Conservation (phyloP, 2,797 vertebrate genomes). For the Enteromius treurensis region DNA sequence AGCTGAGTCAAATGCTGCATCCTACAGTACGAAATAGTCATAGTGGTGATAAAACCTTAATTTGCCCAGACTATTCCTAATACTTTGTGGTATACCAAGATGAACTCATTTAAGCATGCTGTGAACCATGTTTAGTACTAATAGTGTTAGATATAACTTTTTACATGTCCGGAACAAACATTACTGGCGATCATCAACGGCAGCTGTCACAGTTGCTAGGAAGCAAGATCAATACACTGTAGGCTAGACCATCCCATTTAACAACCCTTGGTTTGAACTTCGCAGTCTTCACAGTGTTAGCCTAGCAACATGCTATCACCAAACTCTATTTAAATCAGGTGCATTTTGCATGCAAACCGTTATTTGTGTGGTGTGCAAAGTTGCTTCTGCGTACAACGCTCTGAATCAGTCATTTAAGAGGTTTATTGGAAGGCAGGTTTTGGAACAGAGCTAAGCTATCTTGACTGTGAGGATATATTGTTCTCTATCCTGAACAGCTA, state of each 20-base stretch:
- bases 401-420: not conserved
- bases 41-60: not conserved
- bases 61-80: not conserved
- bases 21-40: too few relatives aligned
- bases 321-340: not conserved
- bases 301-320: not conserved
- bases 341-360: not conserved
- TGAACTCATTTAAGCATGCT: too few relatives aligned
- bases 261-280: too few relatives aligned
- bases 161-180: too few relatives aligned
- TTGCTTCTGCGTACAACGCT: not conserved
- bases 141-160: too few relatives aligned
- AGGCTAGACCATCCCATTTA: too few relatives aligned
- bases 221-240: too few relatives aligned
- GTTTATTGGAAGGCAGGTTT: not conserved
- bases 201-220: not conserved
- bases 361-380: not conserved
- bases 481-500: not conserved
- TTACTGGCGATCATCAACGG: too few relatives aligned
- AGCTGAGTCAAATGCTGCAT: not conserved
- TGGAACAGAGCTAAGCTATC: constrained; percentile 1
- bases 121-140: too few relatives aligned
- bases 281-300: not conserved
- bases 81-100: too few relatives aligned
- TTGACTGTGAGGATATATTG: not conserved